Evolutionary conservation across 2,113 vertebrate species (phyloP).

Genomic region (Mionectes macconnelli): DNA sequence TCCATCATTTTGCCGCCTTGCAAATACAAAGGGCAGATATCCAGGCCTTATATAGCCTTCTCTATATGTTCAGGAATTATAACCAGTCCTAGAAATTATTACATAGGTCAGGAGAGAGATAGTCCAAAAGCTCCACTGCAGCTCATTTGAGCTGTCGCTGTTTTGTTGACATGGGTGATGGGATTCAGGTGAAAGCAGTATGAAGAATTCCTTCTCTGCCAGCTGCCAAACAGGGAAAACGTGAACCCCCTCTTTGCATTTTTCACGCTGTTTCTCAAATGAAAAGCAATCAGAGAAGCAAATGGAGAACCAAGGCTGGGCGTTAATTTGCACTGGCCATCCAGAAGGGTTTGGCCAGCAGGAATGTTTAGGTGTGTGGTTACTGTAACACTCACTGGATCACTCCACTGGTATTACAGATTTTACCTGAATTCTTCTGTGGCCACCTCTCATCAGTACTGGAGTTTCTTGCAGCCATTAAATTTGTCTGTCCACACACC

Average conservation of each 20-base stretch:
- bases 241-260: not conserved
- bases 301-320: not conserved
- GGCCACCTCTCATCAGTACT: not conserved
- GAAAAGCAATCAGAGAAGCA: not conserved
- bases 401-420: not conserved
- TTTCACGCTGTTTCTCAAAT: not conserved
- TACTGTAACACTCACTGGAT: not conserved
- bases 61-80: not conserved
- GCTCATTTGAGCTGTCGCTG: not conserved
- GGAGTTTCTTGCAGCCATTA: not conserved
- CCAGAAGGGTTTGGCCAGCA: not conserved
- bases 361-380: not conserved
- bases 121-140: not conserved
- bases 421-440: not conserved
- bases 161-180: not conserved
- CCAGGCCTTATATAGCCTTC: not conserved
- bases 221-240: not conserved
- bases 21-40: not conserved
- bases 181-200: not conserved
- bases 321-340: not conserved
- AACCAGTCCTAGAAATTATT: not conserved
- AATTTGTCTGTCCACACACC: not conserved
- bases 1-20: not conserved
- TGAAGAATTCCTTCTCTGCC: not conserved
- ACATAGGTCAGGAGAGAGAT: not conserved